Base-by-base conservation (phyloP, 2,113 vertebrate species). In the Charina bottae region DNA sequence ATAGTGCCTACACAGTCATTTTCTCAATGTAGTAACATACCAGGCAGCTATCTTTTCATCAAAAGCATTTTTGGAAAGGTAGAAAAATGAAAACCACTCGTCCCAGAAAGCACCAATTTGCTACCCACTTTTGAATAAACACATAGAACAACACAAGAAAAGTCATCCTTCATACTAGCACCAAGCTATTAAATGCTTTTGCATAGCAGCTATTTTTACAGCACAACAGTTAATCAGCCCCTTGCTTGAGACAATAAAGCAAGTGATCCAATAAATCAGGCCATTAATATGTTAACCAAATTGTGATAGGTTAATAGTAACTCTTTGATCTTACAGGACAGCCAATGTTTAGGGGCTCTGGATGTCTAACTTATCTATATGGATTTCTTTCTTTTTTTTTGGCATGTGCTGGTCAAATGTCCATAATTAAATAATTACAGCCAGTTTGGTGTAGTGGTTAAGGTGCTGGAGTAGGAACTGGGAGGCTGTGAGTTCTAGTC, bases 1-100 rank as follows among this genome's bases (percentile, higher is more conserved):
- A 93, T 92, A 91, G 88, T 87, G 86, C 91, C 26, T 89, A 92
- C 55, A 89, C 93, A 90, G 93, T 94, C 93, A 96, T 96, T 96
- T 97, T 95, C 93, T 94, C 92, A 92, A 78, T 92, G 91, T 4
- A 56, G 88, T 85, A 95, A 94, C 83, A 85, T 94, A 92, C 90
- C 13, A 93, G 85, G 21, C 84, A 92, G 91, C 89, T 94, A 88
- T 92, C 1, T 91, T 94, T 90, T 3, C 91, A 92, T 94, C 95
- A 94, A 95, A 54, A 86, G 13, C 53, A 12, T 21, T 86, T 86
- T 86, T 55, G 2, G 0, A 58, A 89, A 83, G 84, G 2, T 7
- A 42, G 88, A 93, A 91, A 90, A 83, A 55, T 90, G 83, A 86
- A 92, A 83, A 54, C 21, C 19, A 33, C 33, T 85, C 54, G 49